Evolutionary conservation across 2,888 invertebrate species (phyloP).

Genomic region (Tridacna crocea): DNA sequence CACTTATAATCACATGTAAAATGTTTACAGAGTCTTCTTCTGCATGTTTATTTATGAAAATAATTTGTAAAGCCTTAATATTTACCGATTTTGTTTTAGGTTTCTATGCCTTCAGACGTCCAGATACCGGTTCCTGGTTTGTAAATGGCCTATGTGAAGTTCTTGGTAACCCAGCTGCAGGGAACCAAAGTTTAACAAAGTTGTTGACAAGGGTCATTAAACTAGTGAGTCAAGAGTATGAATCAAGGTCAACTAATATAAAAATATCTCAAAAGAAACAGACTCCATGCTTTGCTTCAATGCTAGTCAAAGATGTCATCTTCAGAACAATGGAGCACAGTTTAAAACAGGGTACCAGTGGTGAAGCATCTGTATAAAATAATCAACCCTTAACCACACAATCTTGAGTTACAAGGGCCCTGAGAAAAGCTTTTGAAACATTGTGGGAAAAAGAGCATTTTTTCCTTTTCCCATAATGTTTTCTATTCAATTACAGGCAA

Average conservation of each 20-base stretch:
- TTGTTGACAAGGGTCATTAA: constrained; percentile 64
- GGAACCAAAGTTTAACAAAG: constrained; percentile 46
- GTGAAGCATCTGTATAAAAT: not conserved
- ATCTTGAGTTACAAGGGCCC: too few relatives aligned
- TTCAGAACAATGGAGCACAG: constrained; percentile 32
- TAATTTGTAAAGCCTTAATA: not conserved
- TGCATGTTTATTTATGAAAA: too few relatives aligned
- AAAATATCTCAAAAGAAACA: constrained; percentile 66
- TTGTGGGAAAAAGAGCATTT: too few relatives aligned
- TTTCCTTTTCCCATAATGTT: too few relatives aligned
- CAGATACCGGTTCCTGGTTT: constrained; percentile 71
- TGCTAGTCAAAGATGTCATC: constrained; percentile 70
- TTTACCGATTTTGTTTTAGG: constrained; percentile 50
- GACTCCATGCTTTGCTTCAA: constrained; percentile 68
- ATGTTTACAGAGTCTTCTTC: too few relatives aligned
- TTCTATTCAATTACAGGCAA: too few relatives aligned
- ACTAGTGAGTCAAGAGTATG: constrained; percentile 57
- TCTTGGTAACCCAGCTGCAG: constrained; percentile 46
- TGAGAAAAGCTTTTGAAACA: too few relatives aligned
- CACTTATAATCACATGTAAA: too few relatives aligned
- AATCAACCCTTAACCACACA: too few relatives aligned
- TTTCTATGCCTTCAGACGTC: constrained; percentile 68
- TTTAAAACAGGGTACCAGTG: constrained; percentile 1
- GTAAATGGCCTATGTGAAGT: constrained; percentile 63
- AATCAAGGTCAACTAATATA: constrained; percentile 52